These are phyloP conservation scores for Globicephala melas DNA, from an alignment of 2,113 vertebrate species.

Conservation along the genomic window DNA sequence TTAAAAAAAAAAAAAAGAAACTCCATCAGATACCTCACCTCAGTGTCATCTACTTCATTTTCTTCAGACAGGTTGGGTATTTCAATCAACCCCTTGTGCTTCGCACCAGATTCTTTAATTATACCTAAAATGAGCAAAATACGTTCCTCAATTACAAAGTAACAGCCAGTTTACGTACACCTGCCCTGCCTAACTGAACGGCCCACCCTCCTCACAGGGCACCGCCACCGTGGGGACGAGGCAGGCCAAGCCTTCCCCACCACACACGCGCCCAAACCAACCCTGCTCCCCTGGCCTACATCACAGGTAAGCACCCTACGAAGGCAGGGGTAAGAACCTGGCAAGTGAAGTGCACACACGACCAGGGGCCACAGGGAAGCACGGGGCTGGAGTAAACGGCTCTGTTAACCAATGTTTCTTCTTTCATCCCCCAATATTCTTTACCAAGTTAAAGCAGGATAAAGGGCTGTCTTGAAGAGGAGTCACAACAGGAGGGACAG, in stretches of 20 bases:
- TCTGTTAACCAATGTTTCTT: not conserved
- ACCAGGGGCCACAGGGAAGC: not conserved
- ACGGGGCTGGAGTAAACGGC: not conserved
- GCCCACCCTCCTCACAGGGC: not conserved
- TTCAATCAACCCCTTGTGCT: slow-evolving; percentile 82
- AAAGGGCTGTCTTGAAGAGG: not conserved
- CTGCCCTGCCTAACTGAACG: not conserved
- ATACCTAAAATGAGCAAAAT: slow-evolving; percentile 80
- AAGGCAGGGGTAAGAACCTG: not conserved
- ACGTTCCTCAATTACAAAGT: slow-evolving; percentile 68
- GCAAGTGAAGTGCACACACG: not conserved
- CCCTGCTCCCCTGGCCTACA: not conserved
- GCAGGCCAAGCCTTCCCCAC: not conserved
- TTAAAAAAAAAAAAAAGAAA: not conserved
- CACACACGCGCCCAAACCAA: not conserved
- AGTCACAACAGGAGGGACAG: not conserved
- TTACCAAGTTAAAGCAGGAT: not conserved
- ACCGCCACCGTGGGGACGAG: not conserved
- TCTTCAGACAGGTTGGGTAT: slow-evolving; percentile 85
- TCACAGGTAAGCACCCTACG: no score
- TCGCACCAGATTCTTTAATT: slow-evolving; percentile 81
- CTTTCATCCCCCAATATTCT: not conserved
- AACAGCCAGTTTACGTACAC: not conserved
- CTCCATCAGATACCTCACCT: slow-evolving; percentile 76
- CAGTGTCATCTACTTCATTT: slow-evolving; percentile 83